Evolutionary conservation across 1,140 invertebrate species (phyloP).

Genomic region (Lordiphosa clarofinis): DNA sequence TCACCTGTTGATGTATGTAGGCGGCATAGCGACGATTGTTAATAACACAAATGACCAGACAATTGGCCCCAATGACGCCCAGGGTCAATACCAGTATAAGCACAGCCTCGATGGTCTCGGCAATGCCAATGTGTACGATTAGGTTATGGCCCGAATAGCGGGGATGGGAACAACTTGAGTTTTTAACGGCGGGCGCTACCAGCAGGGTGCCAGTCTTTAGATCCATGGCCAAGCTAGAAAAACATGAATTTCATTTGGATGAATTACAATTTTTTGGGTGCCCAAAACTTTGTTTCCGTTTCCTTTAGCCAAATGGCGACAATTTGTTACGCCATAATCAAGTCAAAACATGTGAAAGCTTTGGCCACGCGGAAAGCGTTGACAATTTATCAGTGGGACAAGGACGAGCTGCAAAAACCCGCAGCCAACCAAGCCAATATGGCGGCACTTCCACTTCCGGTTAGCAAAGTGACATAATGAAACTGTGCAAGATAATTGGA

Average conservation of each 20-base stretch:
- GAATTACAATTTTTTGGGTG: too few species aligned
- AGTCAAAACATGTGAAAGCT: conserved; percentile 67
- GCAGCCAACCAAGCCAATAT: conserved; percentile 53
- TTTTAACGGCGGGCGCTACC: conserved; percentile 87
- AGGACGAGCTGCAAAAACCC: conserved; percentile 6
- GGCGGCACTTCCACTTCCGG: conserved; percentile 52
- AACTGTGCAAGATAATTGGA: conserved; percentile 74
- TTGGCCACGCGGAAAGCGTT: conserved; percentile 30
- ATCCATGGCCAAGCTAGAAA: conserved; percentile 68
- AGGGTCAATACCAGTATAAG: conserved; percentile 87
- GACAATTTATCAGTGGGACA: conserved; percentile 64
- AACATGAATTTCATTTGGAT: background rate
- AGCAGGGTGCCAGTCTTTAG: conserved; percentile 82
- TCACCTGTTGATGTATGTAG: conserved; percentile 91
- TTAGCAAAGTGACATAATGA: conserved; percentile 60
- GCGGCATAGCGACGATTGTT: conserved; percentile 90
- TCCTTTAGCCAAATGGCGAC: conserved; percentile 61
- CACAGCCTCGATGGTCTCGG: conserved; percentile 86
- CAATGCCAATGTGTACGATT: conserved; percentile 83
- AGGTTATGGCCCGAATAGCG: conserved; percentile 83
- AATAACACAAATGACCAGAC: conserved; percentile 89
- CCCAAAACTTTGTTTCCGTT: conserved; percentile 10
- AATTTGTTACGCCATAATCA: conserved; percentile 78
- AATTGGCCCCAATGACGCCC: conserved; percentile 88
- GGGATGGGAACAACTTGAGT: conserved; percentile 88